A percentile compares a stretch with the other conserved stretches of the same genome.
These are phyloP conservation scores for Zaprionus capensis DNA, from an alignment of 1,140 invertebrate genomes.

Conservation along the genomic window DNA sequence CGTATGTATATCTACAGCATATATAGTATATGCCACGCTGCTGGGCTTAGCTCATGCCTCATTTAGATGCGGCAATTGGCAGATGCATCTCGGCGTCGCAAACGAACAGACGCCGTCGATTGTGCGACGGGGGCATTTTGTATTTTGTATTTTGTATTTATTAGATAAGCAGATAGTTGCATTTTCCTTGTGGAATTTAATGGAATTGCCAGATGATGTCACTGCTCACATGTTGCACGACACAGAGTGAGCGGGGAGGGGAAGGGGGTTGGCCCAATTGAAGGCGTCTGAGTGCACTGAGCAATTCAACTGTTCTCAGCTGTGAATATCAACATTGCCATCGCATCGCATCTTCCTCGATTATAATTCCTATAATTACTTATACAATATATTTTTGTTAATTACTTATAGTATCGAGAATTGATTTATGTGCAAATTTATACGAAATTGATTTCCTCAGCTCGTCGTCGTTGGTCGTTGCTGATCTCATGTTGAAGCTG, in stretches of 20 bases:
- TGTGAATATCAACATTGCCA: not conserved
- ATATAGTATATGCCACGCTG: not conserved
- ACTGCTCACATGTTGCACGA: slow-evolving; percentile 7
- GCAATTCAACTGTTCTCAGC: not conserved
- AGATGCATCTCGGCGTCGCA: slow-evolving; percentile 2
- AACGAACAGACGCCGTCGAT: slow-evolving; percentile 18
- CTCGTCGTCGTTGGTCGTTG: not conserved
- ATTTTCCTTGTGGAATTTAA: slow-evolving; percentile 22
- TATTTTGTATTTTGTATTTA: slow-evolving; percentile 30
- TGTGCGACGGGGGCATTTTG: slow-evolving; percentile 1
- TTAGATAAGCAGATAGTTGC: slow-evolving; percentile 36
- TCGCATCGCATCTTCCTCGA: not conserved
- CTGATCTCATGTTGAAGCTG: slow-evolving; percentile 36
- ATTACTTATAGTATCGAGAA: slow-evolving; percentile 12
- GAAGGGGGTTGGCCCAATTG: slow-evolving; percentile 32
- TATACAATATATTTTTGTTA: slow-evolving; percentile 17
- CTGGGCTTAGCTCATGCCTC: slow-evolving; percentile 39
- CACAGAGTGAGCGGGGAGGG: not conserved
- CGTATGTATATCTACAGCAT: not conserved
- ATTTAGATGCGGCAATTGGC: slow-evolving; percentile 36
- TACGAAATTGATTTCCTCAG: not conserved
- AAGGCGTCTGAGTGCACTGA: not conserved
- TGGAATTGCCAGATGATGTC: slow-evolving; percentile 41
- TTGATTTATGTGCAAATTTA: slow-evolving; percentile 51
- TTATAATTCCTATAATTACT: slow-evolving; percentile 28